Percentiles rank a stretch among this genome's conserved stretches.
phyloP scores from a whole-genome alignment of 2,113 vertebrate species.

The Dolichotis patagonum region DNA sequence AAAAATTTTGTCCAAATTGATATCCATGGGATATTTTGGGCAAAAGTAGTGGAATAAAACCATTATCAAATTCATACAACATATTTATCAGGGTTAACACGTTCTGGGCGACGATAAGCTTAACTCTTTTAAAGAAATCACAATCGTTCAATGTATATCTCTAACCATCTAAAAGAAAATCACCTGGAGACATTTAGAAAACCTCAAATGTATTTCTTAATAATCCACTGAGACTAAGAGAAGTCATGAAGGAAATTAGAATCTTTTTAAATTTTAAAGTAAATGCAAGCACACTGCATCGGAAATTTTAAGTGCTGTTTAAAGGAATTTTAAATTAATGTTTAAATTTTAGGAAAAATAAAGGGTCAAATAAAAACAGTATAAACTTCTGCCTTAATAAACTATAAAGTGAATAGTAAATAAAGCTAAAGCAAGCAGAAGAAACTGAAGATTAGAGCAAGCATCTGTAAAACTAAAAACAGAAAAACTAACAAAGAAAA shows the following conservation, averaged over 20 bases:
- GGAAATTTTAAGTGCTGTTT: not conserved
- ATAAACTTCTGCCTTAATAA: not conserved
- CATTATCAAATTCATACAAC: not conserved
- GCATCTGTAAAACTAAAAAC: not conserved
- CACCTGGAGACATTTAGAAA: not conserved
- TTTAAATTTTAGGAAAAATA: not conserved
- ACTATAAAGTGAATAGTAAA: not conserved
- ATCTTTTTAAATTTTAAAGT: not conserved
- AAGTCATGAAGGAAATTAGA: not conserved
- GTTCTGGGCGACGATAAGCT: not conserved
- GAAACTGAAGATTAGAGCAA: not conserved
- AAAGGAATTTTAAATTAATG: not conserved
- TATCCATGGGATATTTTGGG: not conserved
- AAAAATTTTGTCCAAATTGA: not conserved
- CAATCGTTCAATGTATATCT: not conserved
- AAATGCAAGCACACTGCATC: not conserved
- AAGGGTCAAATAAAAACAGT: not conserved
- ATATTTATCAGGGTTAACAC: not conserved
- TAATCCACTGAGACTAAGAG: not conserved
- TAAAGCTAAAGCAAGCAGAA: not conserved
- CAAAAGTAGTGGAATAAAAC: not conserved
- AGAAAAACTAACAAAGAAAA: not conserved
- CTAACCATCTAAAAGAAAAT: not conserved
- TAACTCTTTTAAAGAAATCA: not conserved
- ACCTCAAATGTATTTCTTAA: not conserved